These are phyloP conservation scores for Phalacrocorax pelagicus DNA, from an alignment of 2,113 vertebrate species.

Conservation along the genomic window DNA sequence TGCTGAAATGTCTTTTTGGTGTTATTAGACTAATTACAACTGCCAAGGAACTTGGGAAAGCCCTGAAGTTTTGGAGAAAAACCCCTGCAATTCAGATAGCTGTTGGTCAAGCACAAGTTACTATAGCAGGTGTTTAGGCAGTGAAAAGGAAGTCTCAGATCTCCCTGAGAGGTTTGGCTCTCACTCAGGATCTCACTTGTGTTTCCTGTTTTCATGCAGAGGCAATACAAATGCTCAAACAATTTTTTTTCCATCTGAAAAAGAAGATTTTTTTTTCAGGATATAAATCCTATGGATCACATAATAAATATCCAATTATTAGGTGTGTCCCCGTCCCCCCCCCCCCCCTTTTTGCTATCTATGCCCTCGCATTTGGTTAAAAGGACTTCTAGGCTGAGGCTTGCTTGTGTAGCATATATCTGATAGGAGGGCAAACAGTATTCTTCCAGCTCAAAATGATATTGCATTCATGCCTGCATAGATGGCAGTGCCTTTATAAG, in stretches of 20 bases:
- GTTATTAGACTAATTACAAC: neutral
- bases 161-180: neutral
- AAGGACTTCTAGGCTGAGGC: neutral
- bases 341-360: neutral
- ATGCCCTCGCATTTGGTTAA: neutral
- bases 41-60: neutral
- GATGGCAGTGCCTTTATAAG: neutral
- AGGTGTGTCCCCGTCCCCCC: too few species aligned
- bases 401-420: neutral
- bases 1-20: neutral
- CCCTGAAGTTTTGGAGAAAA: neutral
- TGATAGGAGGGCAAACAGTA: neutral
- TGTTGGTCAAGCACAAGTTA: neutral
- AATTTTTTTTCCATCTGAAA: neutral
- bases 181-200: neutral
- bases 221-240: neutral
- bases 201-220: neutral
- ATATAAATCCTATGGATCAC: neutral
- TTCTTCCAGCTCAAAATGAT: neutral
- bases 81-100: neutral
- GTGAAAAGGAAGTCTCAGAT: conserved; percentile 33
- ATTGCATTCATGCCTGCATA: neutral
- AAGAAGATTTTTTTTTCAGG: neutral
- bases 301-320: neutral
- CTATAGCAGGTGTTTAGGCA: neutral